These are phyloP conservation scores for Pseudotriccus pelzelni DNA, from an alignment of 2,797 vertebrate species.

Conservation along the genomic window DNA sequence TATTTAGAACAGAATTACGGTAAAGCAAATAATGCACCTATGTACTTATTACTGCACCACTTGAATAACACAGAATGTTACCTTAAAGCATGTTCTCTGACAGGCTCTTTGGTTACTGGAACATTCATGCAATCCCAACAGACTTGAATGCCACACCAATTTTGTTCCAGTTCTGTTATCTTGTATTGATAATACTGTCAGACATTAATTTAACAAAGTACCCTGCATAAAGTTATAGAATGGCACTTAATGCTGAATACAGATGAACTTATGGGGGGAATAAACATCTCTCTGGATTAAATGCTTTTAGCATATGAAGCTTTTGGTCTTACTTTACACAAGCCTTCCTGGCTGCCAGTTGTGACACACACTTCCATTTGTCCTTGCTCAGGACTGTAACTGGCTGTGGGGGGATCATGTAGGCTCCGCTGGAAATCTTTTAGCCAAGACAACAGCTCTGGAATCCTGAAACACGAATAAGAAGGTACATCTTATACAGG, in stretches of 20 bases:
- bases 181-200: neutral
- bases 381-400: conserved; percentile 78
- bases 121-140: neutral
- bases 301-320: neutral
- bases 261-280: neutral
- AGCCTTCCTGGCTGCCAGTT: conserved; percentile 91
- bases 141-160: neutral
- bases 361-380: conserved; percentile 93
- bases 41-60: neutral
- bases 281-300: neutral
- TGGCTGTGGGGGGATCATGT: conserved; percentile 86
- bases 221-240: neutral
- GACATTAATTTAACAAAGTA: neutral
- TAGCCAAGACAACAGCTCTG: conserved; percentile 90
- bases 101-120: neutral
- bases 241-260: neutral
- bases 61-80: neutral
- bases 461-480: conserved; percentile 80
- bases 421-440: conserved; percentile 86
- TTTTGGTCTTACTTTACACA: conserved; percentile 85
- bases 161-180: neutral
- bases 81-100: neutral
- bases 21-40: neutral
- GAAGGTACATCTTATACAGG: neutral
- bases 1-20: neutral